Base-by-base conservation (phyloP, 2,113 vertebrate species). In the Syrmaticus mikado region DNA sequence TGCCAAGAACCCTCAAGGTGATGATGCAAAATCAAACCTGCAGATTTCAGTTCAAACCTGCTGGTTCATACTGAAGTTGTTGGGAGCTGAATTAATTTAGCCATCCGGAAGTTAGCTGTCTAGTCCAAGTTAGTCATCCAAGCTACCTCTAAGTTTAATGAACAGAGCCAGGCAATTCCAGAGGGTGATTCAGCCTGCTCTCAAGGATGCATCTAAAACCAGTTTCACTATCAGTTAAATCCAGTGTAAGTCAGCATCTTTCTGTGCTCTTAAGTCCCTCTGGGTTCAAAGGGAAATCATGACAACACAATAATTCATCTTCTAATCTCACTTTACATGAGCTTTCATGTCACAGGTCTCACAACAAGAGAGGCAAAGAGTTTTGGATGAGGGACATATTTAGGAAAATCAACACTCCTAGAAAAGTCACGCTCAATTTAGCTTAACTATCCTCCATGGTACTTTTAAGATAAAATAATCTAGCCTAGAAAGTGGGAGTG, bases 171-270 rank as follows among this genome's bases (percentile, higher is more conserved):
- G 73, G 32, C 38, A 46, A 41, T 81, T 93, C 30, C 46, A 88
- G 60, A 81, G 30, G 60, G 65, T 88, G 92, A 92, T 83, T 93
- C 90, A 93, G 57, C 20, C 50, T 67, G 41, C 55, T 67, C 41
- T 62, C 36, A 89, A 86, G 34, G 52, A 80, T 4, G 1, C 36
- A 38, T 85, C 68, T 85, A 90, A 94, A 90, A 10, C 65, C 80
- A 93, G 70, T 96, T 96, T 86, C 83, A 88, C 76, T 95, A 90
- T 93, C 90, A 90, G 76, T 88, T 91, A 77, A 81, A 96, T 91
- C 67, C 85, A 71, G 32, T 46, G 28, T 68, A 91, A 94, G 45
- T 93, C 93, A 94, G 90, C 95, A 84, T 52, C 66, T 78, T 96
- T 83, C 80, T 71, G 50, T 81, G 79, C 55, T 85, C 76, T 93